Conservation (phyloP, 2,113 vertebrate species). For the Perccottus glenii region DNA sequence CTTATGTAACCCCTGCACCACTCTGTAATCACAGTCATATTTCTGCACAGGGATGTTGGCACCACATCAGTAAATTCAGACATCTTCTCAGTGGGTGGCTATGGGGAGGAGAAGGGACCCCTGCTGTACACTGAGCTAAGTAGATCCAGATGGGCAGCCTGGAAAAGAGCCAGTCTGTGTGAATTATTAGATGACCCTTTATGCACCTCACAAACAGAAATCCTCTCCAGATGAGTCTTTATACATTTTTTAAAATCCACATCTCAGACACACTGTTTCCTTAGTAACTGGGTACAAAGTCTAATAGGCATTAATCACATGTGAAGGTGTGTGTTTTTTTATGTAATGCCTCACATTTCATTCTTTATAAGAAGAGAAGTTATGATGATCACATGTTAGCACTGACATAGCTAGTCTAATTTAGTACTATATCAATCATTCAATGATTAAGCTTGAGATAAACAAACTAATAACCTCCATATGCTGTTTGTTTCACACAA, state of each 20-base stretch:
- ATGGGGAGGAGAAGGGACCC: slow-evolving; percentile 24
- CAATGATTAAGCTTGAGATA: neutral
- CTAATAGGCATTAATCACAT: slow-evolving; percentile 10
- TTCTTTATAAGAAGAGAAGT: neutral
- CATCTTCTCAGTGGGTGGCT: slow-evolving; percentile 34
- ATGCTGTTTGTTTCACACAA: slow-evolving; percentile 7
- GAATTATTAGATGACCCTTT: slow-evolving; percentile 48
- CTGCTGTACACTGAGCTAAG: slow-evolving; percentile 31
- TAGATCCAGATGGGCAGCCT: slow-evolving; percentile 39
- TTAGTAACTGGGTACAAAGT: slow-evolving; percentile 28
- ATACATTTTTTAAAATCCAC: slow-evolving; percentile 25
- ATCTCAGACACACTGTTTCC: slow-evolving; percentile 29
- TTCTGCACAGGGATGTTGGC: slow-evolving; percentile 39
- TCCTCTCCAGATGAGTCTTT: slow-evolving; percentile 50
- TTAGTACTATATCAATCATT: slow-evolving; percentile 12
- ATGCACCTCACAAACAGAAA: slow-evolving; percentile 35
- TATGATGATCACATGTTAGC: neutral
- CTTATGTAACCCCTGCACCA: slow-evolving; percentile 49
- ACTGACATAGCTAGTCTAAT: neutral
- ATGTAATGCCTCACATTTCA: neutral
- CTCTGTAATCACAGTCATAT: slow-evolving; percentile 49
- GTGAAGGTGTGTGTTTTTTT: slow-evolving; percentile 18
- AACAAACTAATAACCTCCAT: slow-evolving; percentile 14
- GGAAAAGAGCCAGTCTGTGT: slow-evolving; percentile 22
- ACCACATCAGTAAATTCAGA: slow-evolving; percentile 32